Evolutionary conservation across 2,888 invertebrate species (phyloP), one percentile per base, ranked within the genome.

Genomic region (Temnothorax unifasciatus): DNA sequence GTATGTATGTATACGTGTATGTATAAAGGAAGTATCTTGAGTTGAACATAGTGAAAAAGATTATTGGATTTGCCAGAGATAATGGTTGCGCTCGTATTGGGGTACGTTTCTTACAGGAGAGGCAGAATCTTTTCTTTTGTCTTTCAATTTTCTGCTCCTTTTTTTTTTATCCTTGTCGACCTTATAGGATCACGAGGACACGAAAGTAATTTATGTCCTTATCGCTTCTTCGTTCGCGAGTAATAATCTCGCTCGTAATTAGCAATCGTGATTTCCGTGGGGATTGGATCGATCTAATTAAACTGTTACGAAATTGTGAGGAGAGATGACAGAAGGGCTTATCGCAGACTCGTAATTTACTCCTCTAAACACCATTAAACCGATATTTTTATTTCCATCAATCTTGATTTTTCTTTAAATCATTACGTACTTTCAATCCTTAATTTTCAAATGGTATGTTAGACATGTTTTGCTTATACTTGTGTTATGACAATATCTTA

Each of bases 11-110:
- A 38, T 63, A 38, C 11, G 38, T 63, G 5, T 41, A 41, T 44
- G 15, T 11, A 59, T 57, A 54, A 68, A 44, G 15, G 54, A 84
- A 63, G 57, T 85, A 66, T 85, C 83, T 66, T 52, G 57, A 29
- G 68, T 85, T n/a, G 85, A 86, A 68, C 59, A 47, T 47, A 79
- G 71, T 66, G 77, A 79, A 79, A 77, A 79, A 71, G 71, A 79
- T 79, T 79, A 79, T 79, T 79, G 79, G 59, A 71, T 79, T 71
- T 59, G 59, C 44, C 34, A 69, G 34, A 21, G 79, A 79, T 79
- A 54, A 79, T 79, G 71, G 34, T 59, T 29, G 77, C 25, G 21
- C 47, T 59, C 59, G 79, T 47, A 44, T 57, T 71, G 29, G 57
- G 21, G 44, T 79, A 47, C 73, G 13, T 73, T 71, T 73, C 79